phyloP scores from a whole-genome alignment of 2,113 vertebrate genomes.

The Notothenia rossii region DNA sequence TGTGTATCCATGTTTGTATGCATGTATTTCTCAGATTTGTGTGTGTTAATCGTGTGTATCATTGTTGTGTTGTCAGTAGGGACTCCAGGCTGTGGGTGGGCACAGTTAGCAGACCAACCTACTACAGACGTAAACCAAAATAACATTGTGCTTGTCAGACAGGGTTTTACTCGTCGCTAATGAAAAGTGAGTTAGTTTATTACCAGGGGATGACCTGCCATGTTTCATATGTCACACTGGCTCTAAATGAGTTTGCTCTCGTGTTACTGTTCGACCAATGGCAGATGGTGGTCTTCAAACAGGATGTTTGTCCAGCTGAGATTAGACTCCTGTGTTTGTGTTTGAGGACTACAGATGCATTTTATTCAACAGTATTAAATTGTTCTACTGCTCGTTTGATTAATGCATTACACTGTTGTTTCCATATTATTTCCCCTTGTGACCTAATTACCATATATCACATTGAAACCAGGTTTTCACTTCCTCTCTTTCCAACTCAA shows the following conservation, averaged over 20 bases:
- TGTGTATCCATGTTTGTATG: slow-evolving; percentile 19
- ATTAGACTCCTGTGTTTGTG: slow-evolving; percentile 21
- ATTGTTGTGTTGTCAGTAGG: no score
- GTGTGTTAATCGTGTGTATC: slow-evolving; percentile 1
- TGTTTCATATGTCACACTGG: slow-evolving; percentile 54
- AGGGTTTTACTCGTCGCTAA: slow-evolving; percentile 39
- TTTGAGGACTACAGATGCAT: not conserved
- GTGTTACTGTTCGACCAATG: slow-evolving; percentile 73
- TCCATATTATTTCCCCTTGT: not conserved
- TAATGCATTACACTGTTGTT: slow-evolving; percentile 11
- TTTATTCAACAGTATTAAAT: not conserved
- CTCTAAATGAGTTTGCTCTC: slow-evolving; percentile 72
- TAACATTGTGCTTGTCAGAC: slow-evolving; percentile 21
- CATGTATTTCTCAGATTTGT: not conserved
- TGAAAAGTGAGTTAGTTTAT: slow-evolving; percentile 65
- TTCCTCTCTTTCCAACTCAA: not conserved
- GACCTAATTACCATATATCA: slow-evolving; percentile 9
- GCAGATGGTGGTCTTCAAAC: slow-evolving; percentile 76
- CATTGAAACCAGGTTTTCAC: slow-evolving; percentile 8
- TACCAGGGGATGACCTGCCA: slow-evolving; percentile 38
- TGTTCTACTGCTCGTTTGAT: slow-evolving; percentile 13
- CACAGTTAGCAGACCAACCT: not conserved
- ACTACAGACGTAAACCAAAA: slow-evolving; percentile 1
- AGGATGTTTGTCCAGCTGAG: slow-evolving; percentile 80
- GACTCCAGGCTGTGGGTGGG: slow-evolving; percentile 9